Evolutionary conservation across 2,797 vertebrate genomes (phyloP), one percentile per base, ranked within the genome.

Genomic region (Varecia variegata): DNA sequence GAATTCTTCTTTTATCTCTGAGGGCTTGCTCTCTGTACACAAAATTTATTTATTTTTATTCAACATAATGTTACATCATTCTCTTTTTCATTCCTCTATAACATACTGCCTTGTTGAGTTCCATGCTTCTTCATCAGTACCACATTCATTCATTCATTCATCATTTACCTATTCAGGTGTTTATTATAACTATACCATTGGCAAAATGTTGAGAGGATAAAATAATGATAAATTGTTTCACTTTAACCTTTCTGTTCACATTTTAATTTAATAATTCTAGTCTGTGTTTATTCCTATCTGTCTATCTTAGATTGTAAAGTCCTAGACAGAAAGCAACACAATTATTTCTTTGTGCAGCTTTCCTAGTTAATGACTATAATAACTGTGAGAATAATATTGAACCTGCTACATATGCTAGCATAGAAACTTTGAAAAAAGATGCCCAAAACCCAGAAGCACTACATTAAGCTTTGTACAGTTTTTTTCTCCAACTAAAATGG

Each of bases 231-330:
- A 67, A 45, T 52, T 80, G 18, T 58, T 87, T 94, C 38, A 8
- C 13, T 7, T 43, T 97, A 76, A 52, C 5, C 3, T 45, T 58
- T 45, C 87, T 94, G 43, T 77, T 90, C 20, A 32, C 23, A 35
- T 93, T 87, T 77, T 87, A 56, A 79, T 80, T 94, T 30, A 93
- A 65, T 76, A 60, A 92, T 80, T 84, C 38, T 54, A 86, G 40
- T 21, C 40, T 67, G 43, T 87, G 18, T n/a, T 40, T 77, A 21
- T 77, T 81, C 17, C 13, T 40, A 21, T 90, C 17, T 43, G 1
- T 83, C 52, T 77, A 14, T 65, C 30, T 76, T 88, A 40, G 60
- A 76, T 7, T 88, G 40, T 56, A 35, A 92, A 93, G 15, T 35
- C 38, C 14, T 79, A 84, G 47, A 81, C 18, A 6, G 14, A 83